phyloP scores from a whole-genome alignment of 1,140 invertebrate species.

The Drosophila truncata region DNA sequence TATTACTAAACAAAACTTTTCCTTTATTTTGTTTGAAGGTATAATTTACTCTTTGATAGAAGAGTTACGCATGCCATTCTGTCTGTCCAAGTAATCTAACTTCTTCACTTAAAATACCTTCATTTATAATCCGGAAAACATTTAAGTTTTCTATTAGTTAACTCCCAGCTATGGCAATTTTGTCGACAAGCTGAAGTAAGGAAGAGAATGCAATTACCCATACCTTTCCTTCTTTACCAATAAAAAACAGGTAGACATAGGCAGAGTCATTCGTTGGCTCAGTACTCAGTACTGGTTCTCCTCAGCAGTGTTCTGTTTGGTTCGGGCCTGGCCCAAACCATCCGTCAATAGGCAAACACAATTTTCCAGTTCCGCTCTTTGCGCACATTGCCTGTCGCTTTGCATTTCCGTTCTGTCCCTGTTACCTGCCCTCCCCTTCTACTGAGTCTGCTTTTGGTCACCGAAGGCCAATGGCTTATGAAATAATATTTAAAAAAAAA shows the following conservation, averaged over 20 bases:
- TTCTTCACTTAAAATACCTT: not conserved
- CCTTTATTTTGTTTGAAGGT: no score
- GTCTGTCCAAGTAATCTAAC: not conserved
- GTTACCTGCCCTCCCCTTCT: not conserved
- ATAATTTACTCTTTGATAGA: no score
- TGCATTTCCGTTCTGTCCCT: constrained; percentile 51
- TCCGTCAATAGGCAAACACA: constrained; percentile 40
- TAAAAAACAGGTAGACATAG: constrained; percentile 33
- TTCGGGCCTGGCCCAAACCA: constrained; percentile 43
- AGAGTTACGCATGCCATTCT: not conserved
- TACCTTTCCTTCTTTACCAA: not conserved
- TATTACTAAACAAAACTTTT: no score
- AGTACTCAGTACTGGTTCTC: not conserved
- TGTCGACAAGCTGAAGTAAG: constrained; percentile 26
- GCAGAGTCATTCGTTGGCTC: constrained; percentile 9
- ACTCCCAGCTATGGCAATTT: constrained; percentile 4
- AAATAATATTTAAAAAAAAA: constrained; percentile 28
- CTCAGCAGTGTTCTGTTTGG: constrained; percentile 10
- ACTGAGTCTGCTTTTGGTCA: constrained; percentile 50
- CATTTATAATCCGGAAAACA: not conserved
- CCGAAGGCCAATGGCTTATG: constrained; percentile 73
- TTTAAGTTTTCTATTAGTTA: constrained; percentile 6
- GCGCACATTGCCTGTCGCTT: constrained; percentile 51
- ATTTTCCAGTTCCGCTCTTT: constrained; percentile 55
- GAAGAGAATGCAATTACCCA: constrained; percentile 47